phyloP scores from a whole-genome alignment of 2,888 invertebrate species.

The Tubulanus polymorphus region DNA sequence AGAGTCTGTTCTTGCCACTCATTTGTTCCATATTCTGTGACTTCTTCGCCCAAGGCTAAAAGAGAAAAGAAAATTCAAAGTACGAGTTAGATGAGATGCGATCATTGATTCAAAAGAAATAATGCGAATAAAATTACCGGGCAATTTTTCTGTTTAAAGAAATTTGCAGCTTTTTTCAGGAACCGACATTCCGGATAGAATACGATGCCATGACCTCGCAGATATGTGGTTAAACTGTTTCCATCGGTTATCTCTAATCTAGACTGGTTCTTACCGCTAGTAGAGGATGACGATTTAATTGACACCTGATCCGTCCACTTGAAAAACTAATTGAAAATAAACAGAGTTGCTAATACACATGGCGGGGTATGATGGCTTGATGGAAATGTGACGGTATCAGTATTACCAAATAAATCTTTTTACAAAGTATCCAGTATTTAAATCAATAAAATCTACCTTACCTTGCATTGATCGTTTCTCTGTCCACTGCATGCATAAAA shows the following conservation, averaged over 20 bases:
- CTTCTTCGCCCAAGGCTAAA: conserved; percentile 26
- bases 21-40: conserved; percentile 16
- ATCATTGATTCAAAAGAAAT: not conserved
- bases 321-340: conserved; percentile 30
- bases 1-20: conserved; percentile 25
- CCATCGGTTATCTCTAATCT: conserved; percentile 22
- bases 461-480: conserved; percentile 36
- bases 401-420: too few relatives aligned
- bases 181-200: conserved; percentile 37
- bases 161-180: conserved; percentile 22
- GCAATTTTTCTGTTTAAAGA: conserved; percentile 7
- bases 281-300: too few relatives aligned
- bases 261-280: too few relatives aligned
- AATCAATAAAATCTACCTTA: conserved; percentile 14
- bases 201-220: conserved; percentile 27
- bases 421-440: too few relatives aligned
- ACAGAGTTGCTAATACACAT: too few relatives aligned
- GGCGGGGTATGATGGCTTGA: too few relatives aligned
- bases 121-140: not conserved
- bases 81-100: not conserved
- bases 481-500: conserved; percentile 35
- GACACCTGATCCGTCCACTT: conserved; percentile 39
- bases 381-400: too few relatives aligned
- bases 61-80: conserved; percentile 1
- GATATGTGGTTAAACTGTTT: conserved; percentile 26